These are phyloP conservation scores for Caenorhabditis briggsae DNA, from an alignment of 1,140 invertebrate genomes.

Conservation along the genomic window DNA sequence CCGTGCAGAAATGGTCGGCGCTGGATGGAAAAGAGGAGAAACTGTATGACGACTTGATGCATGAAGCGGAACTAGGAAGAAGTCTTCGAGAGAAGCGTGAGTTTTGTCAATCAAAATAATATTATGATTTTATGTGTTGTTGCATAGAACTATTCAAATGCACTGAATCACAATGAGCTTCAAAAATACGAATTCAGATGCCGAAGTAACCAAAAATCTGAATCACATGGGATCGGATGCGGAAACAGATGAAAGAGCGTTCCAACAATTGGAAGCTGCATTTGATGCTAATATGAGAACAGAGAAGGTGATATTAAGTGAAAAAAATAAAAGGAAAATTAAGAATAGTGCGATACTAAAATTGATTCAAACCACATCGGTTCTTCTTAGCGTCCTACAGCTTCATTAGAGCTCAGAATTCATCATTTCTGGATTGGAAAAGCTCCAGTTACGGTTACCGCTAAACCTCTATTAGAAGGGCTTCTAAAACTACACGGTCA, in stretches of 20 bases:
- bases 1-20: slow-evolving; percentile 32
- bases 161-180: too few relatives aligned
- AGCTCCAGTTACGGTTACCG: too few relatives aligned
- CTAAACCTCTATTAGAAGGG: too few relatives aligned
- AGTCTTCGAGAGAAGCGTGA: not conserved
- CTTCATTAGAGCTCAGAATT: too few relatives aligned
- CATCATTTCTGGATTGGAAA: too few relatives aligned
- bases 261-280: not conserved
- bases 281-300: slow-evolving; percentile 19
- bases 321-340: too few relatives aligned
- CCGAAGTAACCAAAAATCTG: not conserved
- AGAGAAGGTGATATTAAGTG: slow-evolving; percentile 18
- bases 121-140: too few relatives aligned
- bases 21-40: slow-evolving; percentile 42
- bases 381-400: too few relatives aligned
- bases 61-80: slow-evolving; percentile 31
- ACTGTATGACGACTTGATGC: not conserved
- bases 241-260: not conserved
- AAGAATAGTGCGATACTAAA: too few relatives aligned
- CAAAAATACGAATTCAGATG: not conserved
- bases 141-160: too few relatives aligned
- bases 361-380: too few relatives aligned
- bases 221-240: not conserved
- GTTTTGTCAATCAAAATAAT: not conserved
- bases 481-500: too few relatives aligned